These are phyloP conservation scores for Periophthalmus magnuspinnatus DNA, from an alignment of 2,797 vertebrate species.

Conservation along the genomic window DNA sequence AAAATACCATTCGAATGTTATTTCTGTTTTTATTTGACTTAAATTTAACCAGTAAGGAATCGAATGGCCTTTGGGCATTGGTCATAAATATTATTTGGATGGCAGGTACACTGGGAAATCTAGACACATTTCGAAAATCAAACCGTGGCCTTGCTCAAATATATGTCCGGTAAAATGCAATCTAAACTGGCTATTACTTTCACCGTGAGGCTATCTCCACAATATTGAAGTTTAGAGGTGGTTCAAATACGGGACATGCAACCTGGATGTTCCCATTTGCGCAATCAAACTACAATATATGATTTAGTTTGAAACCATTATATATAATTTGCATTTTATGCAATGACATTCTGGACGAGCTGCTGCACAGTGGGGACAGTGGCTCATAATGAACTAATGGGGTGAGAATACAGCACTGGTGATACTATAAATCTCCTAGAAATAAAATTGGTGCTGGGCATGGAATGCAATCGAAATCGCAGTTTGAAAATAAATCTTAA, in stretches of 20 bases:
- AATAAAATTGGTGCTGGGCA: not conserved
- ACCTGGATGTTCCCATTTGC: not conserved
- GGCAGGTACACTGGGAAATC: not conserved
- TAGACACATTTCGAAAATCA: not conserved
- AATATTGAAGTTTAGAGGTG: not conserved
- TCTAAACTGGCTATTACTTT: not conserved
- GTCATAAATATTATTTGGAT: not conserved
- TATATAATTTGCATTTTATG: not conserved
- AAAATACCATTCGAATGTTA: not conserved
- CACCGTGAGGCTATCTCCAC: not conserved
- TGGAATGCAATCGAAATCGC: too few relatives aligned
- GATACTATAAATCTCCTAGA: not conserved
- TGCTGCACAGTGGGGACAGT: not conserved
- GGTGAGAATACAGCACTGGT: not conserved
- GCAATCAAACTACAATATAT: not conserved
- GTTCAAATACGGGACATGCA: conserved; percentile 3
- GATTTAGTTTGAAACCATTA: not conserved
- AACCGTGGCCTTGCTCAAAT: not conserved
- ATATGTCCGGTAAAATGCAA: not conserved
- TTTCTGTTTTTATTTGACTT: not conserved
- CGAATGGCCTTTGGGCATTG: not conserved
- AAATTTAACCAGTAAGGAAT: not conserved
- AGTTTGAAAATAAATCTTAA: too few relatives aligned
- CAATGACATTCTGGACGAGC: not conserved
- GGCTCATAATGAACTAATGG: not conserved